Percentiles rank a stretch among this genome's conserved stretches.
These are phyloP conservation scores for Yasuhikotakia modesta DNA, from an alignment of 2,797 vertebrate genomes.

Conservation along the genomic window DNA sequence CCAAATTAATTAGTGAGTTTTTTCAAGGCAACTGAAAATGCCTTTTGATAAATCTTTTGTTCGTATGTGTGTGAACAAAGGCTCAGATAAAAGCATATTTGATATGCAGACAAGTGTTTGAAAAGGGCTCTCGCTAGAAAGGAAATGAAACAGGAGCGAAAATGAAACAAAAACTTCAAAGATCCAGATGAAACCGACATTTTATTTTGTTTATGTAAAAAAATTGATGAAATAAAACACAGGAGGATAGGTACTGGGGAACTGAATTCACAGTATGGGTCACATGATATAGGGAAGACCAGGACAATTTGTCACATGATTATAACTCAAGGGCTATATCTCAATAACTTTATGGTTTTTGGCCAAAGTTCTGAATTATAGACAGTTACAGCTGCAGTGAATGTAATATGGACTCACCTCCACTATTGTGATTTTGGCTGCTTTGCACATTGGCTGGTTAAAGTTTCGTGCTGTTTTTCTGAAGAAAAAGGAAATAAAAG, in stretches of 20 bases:
- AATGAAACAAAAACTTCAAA: constrained; percentile 52
- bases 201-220: constrained; percentile 37
- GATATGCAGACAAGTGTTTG: constrained; percentile 56
- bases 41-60: constrained; percentile 56
- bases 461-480: constrained; percentile 98
- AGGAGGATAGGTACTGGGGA: not conserved
- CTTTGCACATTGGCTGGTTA: constrained; percentile 98
- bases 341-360: not conserved
- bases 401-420: constrained; percentile 79
- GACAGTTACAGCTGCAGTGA: not conserved
- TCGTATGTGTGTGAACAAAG: constrained; percentile 52
- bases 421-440: constrained; percentile 89
- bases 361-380: not conserved
- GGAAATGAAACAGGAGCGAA: constrained; percentile 52
- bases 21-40: constrained; percentile 43
- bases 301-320: not conserved
- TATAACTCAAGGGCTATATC: not conserved
- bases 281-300: not conserved
- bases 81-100: constrained; percentile 52
- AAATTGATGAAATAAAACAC: constrained; percentile 14
- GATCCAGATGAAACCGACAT: constrained; percentile 50
- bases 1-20: constrained; percentile 46
- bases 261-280: not conserved
- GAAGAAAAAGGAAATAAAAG: not conserved
- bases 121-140: constrained; percentile 52